Evolutionary conservation across 1,140 invertebrate species (phyloP), one percentile per base, ranked within the genome.

Genomic region (Drosophila kohkoa): DNA sequence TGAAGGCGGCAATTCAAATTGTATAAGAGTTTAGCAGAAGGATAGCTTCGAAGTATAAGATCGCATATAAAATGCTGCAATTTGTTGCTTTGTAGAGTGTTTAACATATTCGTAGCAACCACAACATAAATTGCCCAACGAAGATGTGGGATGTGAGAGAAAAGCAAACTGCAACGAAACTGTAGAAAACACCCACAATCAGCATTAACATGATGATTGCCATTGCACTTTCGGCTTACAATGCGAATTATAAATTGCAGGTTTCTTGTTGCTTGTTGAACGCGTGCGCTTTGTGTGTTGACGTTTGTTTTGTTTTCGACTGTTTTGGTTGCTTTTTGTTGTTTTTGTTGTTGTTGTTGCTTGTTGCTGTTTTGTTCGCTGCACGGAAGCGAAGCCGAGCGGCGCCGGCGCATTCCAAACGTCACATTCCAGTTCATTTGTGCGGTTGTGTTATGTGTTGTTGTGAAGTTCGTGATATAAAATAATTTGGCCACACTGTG

Each of bases 401-500:
- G 58, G 35, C 62, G 78, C 71, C 55, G 66, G 30, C 67, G 30
- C 79, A 81, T 80, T 81, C 85, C 77, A 68, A 68, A 4, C 45
- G 51, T 48, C 48, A 59, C 49, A 72, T 59, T 49, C 58, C 67
- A 51, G 51, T 35, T 57, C 8, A 49, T 11, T 32, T 32, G 7
- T 32, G 30, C 8, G 7, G 35, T 38, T 38, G 35, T 38, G 38
- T 10, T 13, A 16, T 48, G 48, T 30, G 20, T 28, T 38, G 35
- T 11, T 43, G 41, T 43, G 41, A 5, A 43, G 41, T 13, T 67
- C 63, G 74, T 77, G 69, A 45, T 88, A 88, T 88, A 88, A 88
- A 88, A 85, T 66, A 79, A 87, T 77, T 81, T 85, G 68, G 75
- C 58, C 43, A 62, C 86, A 85, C 43, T 89, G 62, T 74, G 78